A percentile compares a stretch with the other conserved stretches of the same genome.
phyloP scores from a whole-genome alignment of 2,888 invertebrate genomes.

The Drosophila ezoana region DNA sequence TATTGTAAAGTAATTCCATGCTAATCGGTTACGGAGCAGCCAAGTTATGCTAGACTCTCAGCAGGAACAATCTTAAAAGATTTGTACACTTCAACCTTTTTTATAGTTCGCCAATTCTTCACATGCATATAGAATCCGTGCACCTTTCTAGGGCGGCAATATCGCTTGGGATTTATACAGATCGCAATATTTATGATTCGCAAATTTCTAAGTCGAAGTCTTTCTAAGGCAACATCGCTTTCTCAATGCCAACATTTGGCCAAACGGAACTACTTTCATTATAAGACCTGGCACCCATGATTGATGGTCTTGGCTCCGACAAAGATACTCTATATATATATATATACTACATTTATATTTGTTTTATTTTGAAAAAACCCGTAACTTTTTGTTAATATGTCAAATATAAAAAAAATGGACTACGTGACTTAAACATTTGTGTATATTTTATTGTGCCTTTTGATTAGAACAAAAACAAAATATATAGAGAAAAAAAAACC shows the following conservation, averaged over 20 bases:
- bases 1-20: too few species aligned
- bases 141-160: constrained; percentile 4
- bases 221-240: constrained; percentile 17
- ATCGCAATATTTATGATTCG: not conserved
- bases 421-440: constrained; percentile 66
- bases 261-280: constrained; percentile 61
- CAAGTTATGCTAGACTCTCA: not conserved
- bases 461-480: constrained; percentile 46
- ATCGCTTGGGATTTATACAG: too few species aligned
- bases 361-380: constrained; percentile 21
- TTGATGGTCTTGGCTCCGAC: constrained; percentile 46
- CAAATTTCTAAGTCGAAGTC: not conserved
- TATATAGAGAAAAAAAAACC: not conserved
- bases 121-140: not conserved
- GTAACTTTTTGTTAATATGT: constrained; percentile 41
- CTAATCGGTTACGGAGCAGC: not conserved
- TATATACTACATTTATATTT: not conserved
- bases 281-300: constrained; percentile 54
- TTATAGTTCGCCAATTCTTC: constrained; percentile 4
- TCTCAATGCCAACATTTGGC: constrained; percentile 48
- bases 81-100: not conserved
- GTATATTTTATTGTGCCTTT: constrained; percentile 44
- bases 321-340: constrained; percentile 21
- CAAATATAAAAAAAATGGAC: constrained; percentile 48
- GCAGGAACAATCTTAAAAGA: too few species aligned